Evolutionary conservation across 2,888 invertebrate genomes (phyloP).

Genomic region (Troides aeacus): DNA sequence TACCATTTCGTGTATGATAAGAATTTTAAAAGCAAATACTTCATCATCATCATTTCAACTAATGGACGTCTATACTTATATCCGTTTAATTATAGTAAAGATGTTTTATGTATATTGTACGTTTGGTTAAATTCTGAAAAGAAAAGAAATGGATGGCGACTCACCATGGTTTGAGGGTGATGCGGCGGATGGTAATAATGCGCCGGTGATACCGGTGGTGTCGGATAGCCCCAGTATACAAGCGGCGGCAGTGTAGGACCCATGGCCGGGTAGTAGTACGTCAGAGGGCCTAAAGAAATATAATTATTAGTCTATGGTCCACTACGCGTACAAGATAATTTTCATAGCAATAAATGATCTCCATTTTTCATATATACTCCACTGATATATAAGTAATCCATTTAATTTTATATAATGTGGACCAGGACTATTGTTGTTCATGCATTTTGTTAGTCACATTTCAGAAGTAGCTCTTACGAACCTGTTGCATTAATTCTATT

Average conservation of each 20-base stretch:
- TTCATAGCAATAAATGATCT: background rate
- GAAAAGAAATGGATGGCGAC: slow-evolving; percentile 17
- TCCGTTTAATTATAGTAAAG: no score
- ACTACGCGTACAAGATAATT: background rate
- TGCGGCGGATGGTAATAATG: slow-evolving; percentile 87
- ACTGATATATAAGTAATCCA: background rate
- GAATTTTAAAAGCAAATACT: no score
- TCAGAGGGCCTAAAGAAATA: slow-evolving; percentile 66
- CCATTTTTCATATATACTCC: background rate
- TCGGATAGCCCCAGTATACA: slow-evolving; percentile 96
- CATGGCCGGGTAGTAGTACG: slow-evolving; percentile 78
- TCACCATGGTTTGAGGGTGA: slow-evolving; percentile 72
- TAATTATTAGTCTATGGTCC: background rate
- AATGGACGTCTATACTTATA: no score
- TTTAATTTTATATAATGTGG: background rate
- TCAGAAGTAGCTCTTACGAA: slow-evolving; percentile 8
- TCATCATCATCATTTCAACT: no score
- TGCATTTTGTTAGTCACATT: slow-evolving; percentile 29
- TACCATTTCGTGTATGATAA: no score
- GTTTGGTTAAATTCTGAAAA: background rate
- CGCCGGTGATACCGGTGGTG: slow-evolving; percentile 95
- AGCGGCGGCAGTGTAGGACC: slow-evolving; percentile 82
- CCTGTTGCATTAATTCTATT: background rate
- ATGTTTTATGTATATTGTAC: background rate
- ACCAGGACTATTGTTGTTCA: slow-evolving; percentile 6